These are phyloP conservation scores for Linnaemya vulpina DNA, from an alignment of 2,888 invertebrate species.

Conservation along the genomic window DNA sequence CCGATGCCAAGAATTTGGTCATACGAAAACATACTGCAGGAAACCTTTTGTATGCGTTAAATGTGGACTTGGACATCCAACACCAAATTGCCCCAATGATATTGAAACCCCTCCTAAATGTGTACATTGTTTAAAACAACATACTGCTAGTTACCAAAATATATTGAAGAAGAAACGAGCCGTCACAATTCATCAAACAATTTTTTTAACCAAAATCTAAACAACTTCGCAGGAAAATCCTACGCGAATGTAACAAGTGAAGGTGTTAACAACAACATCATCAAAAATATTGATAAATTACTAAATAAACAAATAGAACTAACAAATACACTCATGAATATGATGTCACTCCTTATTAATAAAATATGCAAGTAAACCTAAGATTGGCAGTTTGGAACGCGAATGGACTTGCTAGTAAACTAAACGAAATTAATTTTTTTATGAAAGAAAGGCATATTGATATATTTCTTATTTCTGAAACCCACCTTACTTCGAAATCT, in stretches of 20 bases:
- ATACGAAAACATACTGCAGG: conserved; percentile 12
- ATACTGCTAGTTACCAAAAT: conserved; percentile 31
- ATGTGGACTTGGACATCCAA: conserved; percentile 1
- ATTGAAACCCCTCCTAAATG: conserved; percentile 32
- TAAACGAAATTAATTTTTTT: conserved; percentile 35
- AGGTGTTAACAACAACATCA: conserved; percentile 11
- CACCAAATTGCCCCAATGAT: conserved; percentile 17
- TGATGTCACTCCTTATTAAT: conserved; percentile 17
- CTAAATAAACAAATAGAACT: conserved; percentile 49
- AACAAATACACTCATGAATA: conserved; percentile 32
- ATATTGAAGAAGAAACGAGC: conserved; percentile 17
- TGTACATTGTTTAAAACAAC: conserved; percentile 34
- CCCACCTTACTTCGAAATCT: conserved; percentile 8
- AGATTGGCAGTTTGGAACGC: conserved; percentile 46
- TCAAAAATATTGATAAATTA: conserved; percentile 34
- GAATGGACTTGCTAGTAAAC: conserved; percentile 1
- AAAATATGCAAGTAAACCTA: conserved; percentile 48
- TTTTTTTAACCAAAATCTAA: not conserved
- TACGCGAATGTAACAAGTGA: conserved; percentile 17
- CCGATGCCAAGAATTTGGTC: conserved; percentile 13
- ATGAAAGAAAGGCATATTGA: conserved; percentile 30
- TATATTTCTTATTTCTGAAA: conserved; percentile 46
- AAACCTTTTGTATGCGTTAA: conserved; percentile 10
- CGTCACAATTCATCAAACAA: not conserved
- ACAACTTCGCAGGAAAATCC: not conserved